Evolutionary conservation across 2,113 vertebrate genomes (phyloP).

Genomic region (Perca fluviatilis): DNA sequence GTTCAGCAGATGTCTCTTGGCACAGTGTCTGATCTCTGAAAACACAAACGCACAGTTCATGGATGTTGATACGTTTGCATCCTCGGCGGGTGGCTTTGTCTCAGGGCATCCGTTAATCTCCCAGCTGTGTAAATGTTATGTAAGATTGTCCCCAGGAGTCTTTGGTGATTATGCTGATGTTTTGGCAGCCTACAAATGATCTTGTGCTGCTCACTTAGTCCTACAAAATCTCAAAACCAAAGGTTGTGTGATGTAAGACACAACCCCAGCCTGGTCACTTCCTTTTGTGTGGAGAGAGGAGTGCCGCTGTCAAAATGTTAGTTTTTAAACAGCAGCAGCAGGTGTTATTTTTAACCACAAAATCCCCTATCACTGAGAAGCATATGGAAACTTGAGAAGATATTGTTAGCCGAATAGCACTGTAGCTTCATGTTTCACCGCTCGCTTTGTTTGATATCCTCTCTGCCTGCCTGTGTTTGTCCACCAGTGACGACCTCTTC

Average conservation of each 20-base stretch:
- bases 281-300: background rate
- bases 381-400: background rate
- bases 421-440: background rate
- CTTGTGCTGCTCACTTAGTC: background rate
- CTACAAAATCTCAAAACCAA: background rate
- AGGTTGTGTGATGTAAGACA: background rate
- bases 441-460: background rate
- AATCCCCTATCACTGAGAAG: background rate
- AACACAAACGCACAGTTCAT: slow-evolving; percentile 9
- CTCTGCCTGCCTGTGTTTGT: slow-evolving; percentile 1
- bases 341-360: background rate
- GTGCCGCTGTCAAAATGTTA: background rate
- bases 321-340: background rate
- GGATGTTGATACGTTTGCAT: background rate
- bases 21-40: slow-evolving; percentile 2
- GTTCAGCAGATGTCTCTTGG: background rate
- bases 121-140: slow-evolving; percentile 19
- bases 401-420: background rate
- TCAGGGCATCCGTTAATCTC: slow-evolving; percentile 8
- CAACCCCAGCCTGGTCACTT: background rate
- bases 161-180: slow-evolving; percentile 14
- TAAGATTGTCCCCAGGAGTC: slow-evolving; percentile 23
- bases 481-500: slow-evolving; percentile 94
- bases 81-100: background rate
- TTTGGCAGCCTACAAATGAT: background rate